These are phyloP conservation scores for Cydia amplana DNA, from an alignment of 1,140 invertebrate species.

Conservation along the genomic window DNA sequence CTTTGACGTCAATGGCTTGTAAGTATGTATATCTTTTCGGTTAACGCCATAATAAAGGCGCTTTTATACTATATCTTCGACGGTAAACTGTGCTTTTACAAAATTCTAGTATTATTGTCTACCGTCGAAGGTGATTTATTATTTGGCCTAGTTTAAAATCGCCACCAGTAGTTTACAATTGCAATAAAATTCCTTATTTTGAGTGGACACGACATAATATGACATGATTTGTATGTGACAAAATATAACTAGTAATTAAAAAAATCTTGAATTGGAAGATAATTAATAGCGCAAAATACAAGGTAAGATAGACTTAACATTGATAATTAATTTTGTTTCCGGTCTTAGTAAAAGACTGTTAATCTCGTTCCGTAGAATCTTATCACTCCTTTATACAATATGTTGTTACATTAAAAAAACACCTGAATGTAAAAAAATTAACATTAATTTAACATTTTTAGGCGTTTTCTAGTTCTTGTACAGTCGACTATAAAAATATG, in stretches of 20 bases:
- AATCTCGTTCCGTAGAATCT: too few species aligned
- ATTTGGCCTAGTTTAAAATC: neutral
- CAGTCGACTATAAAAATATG: too few species aligned
- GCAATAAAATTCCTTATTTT: neutral
- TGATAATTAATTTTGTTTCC: too few species aligned
- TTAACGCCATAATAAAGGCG: neutral
- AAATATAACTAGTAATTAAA: neutral
- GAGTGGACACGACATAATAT: neutral
- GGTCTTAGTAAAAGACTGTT: too few species aligned
- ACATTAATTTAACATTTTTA: too few species aligned
- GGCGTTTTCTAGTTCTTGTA: too few species aligned
- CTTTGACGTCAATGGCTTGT: neutral
- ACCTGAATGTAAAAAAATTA: too few species aligned
- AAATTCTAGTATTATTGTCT: neutral
- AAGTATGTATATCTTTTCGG: neutral
- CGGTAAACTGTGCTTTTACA: neutral
- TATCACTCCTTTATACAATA: too few species aligned
- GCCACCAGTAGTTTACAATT: neutral
- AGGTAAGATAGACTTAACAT: neutral
- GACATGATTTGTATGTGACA: neutral
- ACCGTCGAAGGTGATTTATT: neutral
- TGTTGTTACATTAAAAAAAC: too few species aligned
- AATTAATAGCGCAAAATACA: neutral
- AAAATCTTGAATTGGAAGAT: neutral
- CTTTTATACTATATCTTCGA: neutral